Evolutionary conservation across 1,140 invertebrate genomes (phyloP), one percentile per base, ranked within the genome.

Genomic region (Drosophila erecta): DNA sequence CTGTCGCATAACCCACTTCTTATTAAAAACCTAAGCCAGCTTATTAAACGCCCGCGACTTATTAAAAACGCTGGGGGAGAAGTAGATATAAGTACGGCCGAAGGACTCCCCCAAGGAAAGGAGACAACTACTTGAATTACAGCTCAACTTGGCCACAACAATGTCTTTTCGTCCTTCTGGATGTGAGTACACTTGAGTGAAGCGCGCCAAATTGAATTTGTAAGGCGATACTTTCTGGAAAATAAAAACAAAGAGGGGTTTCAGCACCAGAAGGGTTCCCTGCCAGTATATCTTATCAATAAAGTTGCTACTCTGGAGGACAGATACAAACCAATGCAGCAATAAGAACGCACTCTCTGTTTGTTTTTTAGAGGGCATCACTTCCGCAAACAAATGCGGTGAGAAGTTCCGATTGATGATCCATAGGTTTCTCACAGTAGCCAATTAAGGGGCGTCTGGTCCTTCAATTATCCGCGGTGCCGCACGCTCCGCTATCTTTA

Each of bases 171-270:
- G 74, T 81, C 74, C 72, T 90, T 67, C 79, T 66, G 65, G 64
- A 67, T 69, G 55, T 62, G 58, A 59, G 43, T 78, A 81, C 86
- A 90, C 86, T 83, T 90, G 86, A 90, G 72, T 79, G 79, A 65
- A 90, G 86, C 86, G 86, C 86, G 86, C 86, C 86, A 90, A 90
- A 90, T 86, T 89, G 57, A 89, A 89, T 80, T 89, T 87, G 83
- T 87, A 86, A 86, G 58, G 7, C 62, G 83, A 86, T 86, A 86
- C 83, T 87, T 79, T 83, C 40, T 12, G 17, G n/a, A 40, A 30
- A 53, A 38, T 17, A 44, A 44, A 44, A 38, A 38, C 11, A 40
- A 47, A 62, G 50, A 20, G 24, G 55, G 35, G 54, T 47, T 15
- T 17, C 50, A 46, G 40, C 10, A 46, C 30, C 43, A 49, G 62